Conservation (phyloP, 2,113 vertebrate species). For the Gavialis gangeticus region DNA sequence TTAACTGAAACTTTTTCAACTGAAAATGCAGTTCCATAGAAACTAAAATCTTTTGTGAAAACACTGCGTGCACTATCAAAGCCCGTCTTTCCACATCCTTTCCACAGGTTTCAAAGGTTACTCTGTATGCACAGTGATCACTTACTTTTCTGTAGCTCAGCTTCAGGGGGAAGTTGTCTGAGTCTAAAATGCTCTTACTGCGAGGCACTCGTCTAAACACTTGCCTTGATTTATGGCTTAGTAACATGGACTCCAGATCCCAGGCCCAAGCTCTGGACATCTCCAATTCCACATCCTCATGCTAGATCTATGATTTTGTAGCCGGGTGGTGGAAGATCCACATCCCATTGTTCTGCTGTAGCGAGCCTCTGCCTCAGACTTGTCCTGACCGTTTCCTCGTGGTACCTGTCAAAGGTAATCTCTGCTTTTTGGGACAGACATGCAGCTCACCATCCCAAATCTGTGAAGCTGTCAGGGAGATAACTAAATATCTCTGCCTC, state of each 20-base stretch:
- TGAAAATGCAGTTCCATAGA: background rate
- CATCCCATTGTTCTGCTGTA: background rate
- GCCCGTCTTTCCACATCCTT: background rate
- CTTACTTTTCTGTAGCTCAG: background rate
- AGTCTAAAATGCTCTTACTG: background rate
- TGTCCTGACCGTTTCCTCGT: background rate
- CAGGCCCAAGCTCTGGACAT: background rate
- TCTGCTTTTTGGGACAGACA: accelerated
- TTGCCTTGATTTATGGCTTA: background rate
- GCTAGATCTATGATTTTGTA: accelerated
- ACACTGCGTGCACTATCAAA: background rate
- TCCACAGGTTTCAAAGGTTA: background rate
- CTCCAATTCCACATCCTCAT: background rate
- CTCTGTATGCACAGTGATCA: background rate
- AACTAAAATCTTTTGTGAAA: background rate
- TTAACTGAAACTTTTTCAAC: background rate
- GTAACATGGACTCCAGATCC: background rate
- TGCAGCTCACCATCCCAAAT: accelerated
- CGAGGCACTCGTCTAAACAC: accelerated
- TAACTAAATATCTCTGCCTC: background rate
- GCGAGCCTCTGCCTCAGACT: accelerated
- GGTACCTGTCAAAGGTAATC: accelerated
- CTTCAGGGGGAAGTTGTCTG: background rate
- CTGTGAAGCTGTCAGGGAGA: background rate
- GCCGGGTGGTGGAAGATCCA: background rate